A percentile compares a stretch with the other conserved stretches of the same genome.
Evolutionary conservation across 2,888 invertebrate species (phyloP).

Genomic region (Dendrolimus houi): DNA sequence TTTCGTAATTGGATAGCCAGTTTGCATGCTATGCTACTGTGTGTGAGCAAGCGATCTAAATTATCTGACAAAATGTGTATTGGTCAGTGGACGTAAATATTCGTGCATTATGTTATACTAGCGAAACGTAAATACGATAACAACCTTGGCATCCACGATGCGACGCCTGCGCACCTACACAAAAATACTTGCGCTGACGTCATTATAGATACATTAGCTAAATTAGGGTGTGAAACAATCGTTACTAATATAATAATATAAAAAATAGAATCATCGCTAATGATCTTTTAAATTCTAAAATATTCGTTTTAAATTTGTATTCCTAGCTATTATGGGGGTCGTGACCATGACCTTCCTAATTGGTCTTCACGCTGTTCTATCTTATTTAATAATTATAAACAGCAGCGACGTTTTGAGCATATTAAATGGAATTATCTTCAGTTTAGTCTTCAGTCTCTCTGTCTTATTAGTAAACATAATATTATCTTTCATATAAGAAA

Average conservation of each 20-base stretch:
- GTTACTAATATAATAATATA: background rate
- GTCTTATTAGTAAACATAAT: too few relatives aligned
- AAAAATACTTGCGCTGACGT: constrained; percentile 30
- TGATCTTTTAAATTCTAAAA: too few relatives aligned
- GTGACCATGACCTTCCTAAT: too few relatives aligned
- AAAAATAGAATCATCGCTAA: background rate
- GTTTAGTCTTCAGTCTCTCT: too few relatives aligned
- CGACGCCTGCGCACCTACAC: constrained; percentile 27
- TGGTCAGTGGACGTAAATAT: background rate
- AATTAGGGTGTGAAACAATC: background rate
- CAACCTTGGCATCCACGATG: constrained; percentile 37
- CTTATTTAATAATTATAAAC: too few relatives aligned
- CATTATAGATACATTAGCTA: background rate
- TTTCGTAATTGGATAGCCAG: background rate
- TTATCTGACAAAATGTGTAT: background rate
- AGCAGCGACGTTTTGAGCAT: too few relatives aligned
- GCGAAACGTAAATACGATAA: constrained; percentile 26
- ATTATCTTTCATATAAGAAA: too few relatives aligned
- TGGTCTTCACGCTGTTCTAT: too few relatives aligned
- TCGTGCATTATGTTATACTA: constrained; percentile 3
- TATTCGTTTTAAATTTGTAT: too few relatives aligned
- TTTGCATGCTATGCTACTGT: background rate
- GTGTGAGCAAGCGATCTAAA: background rate
- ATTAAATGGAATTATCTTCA: too few relatives aligned
- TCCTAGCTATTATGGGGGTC: too few relatives aligned